A percentile compares a stretch with the other conserved stretches of the same genome.
These are phyloP conservation scores for Eurosta solidaginis DNA, from an alignment of 1,140 invertebrate genomes.

Conservation along the genomic window DNA sequence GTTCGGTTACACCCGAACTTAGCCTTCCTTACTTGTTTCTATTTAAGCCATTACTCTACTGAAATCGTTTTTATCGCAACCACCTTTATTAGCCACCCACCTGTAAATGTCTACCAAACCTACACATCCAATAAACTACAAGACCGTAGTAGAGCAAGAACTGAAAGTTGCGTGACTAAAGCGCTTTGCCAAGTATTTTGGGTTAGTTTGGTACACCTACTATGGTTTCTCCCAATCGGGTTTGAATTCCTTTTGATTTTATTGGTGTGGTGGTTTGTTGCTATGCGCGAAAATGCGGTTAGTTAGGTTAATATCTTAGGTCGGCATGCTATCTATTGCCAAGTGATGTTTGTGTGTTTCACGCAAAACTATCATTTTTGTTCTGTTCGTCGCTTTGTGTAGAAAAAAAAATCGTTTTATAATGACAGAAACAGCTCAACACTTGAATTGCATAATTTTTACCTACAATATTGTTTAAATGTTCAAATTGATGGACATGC, in stretches of 20 bases:
- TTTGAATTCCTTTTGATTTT: too few species aligned
- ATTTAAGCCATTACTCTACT: neutral
- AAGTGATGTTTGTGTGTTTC: neutral
- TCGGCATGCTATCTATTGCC: neutral
- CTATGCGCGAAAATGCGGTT: neutral
- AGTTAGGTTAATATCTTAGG: neutral
- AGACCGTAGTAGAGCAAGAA: neutral
- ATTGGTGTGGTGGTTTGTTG: neutral
- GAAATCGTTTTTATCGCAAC: neutral
- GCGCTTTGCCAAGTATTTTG: neutral
- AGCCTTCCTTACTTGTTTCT: neutral
- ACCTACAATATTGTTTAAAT: too few species aligned
- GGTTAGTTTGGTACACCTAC: neutral
- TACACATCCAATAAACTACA: neutral
- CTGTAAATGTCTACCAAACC: neutral
- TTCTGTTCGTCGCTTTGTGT: too few species aligned
- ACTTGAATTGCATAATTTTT: too few species aligned
- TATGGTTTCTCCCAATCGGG: neutral
- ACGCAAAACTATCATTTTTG: neutral
- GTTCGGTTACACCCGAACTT: too few species aligned
- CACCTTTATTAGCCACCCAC: neutral
- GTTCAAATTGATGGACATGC: too few species aligned
- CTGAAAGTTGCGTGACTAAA: neutral
- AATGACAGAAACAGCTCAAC: too few species aligned
- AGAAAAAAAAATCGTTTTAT: too few species aligned